Evolutionary conservation across 2,888 invertebrate species (phyloP).

Genomic region (Phortica okadai): DNA sequence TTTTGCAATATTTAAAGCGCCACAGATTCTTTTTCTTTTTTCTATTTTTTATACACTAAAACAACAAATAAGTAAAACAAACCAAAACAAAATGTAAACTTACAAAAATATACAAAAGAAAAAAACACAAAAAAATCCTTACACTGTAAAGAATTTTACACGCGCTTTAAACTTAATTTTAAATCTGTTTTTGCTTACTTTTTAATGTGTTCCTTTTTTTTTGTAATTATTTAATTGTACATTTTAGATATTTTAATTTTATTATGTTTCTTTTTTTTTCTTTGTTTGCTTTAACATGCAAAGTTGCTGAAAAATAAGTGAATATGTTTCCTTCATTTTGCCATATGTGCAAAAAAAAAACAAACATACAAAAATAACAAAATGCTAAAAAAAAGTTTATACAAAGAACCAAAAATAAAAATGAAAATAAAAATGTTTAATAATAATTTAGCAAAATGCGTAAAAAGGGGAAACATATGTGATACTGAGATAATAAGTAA

Average conservation of each 20-base stretch:
- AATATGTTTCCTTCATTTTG: slow-evolving; percentile 59
- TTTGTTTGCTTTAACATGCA: slow-evolving; percentile 10
- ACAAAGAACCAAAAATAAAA: slow-evolving; percentile 19
- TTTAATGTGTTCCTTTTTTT: background rate
- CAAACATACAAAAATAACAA: slow-evolving; percentile 18
- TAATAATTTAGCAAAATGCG: slow-evolving; percentile 35
- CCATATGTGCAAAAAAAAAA: slow-evolving; percentile 42
- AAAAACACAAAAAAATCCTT: no score
- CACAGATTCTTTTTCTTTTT: no score
- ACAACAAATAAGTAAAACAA: background rate
- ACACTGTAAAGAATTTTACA: no score
- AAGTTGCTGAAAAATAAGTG: background rate
- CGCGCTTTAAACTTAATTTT: no score
- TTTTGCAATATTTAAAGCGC: no score
- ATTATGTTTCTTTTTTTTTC: slow-evolving; percentile 55
- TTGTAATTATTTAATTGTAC: slow-evolving; percentile 16
- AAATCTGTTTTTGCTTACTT: background rate
- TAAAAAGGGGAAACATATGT: slow-evolving; percentile 67
- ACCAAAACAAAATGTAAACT: no score
- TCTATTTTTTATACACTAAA: background rate
- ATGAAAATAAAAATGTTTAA: slow-evolving; percentile 20
- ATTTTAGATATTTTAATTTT: slow-evolving; percentile 39
- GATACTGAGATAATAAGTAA: slow-evolving; percentile 74
- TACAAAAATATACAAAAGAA: no score
- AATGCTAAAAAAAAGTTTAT: slow-evolving; percentile 24